Evolutionary conservation across 2,797 vertebrate genomes (phyloP), one percentile per base, ranked within the genome.

Genomic region (Urosaurus nigricauda): DNA sequence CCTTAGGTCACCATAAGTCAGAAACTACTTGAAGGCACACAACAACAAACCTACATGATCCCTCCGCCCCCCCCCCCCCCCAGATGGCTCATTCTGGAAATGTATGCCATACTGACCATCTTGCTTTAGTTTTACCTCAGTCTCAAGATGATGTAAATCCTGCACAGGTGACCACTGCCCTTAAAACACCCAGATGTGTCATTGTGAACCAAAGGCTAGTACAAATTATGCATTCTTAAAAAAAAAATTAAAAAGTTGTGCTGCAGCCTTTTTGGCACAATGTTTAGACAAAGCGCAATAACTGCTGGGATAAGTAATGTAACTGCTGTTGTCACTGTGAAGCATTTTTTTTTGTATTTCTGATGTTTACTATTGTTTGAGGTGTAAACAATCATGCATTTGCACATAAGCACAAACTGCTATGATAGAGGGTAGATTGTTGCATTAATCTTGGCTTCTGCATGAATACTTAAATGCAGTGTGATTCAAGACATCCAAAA

Each of bases 201-300:
- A 87, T 94, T 95, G 94, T 95, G 97, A 97, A 98, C 98, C 98
- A 99, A 98, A 98, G 98, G 97, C 97, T 97, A 95, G 92, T 96
- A 94, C 90, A 84, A 96, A 94, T 94, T 96, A 95, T 94, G 95
- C 97, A 97, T 97, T 92, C 91, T 43, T 80, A 53, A 1, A 56
- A 84, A 16, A 35, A 60, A 79, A 26, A 37, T 21, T 24, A 85
- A 91, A 79, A 91, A 88, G 92, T 95, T 95, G 97, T 95, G 95
- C 96, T 97, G 95, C 91, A 91, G 93, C 90, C 93, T 93, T 90
- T 94, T 88, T 92, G 93, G 95, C 94, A 89, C 95, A 84, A 92
- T 75, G 90, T 95, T 94, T 93, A 94, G 93, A 89, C 94, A 93
- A 89, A 79, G 96, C 93, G 92, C 96, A 95, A 96, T 96, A 96